Conservation (phyloP, 1,140 invertebrate species). For the Lepidotrigona ventralis region DNA sequence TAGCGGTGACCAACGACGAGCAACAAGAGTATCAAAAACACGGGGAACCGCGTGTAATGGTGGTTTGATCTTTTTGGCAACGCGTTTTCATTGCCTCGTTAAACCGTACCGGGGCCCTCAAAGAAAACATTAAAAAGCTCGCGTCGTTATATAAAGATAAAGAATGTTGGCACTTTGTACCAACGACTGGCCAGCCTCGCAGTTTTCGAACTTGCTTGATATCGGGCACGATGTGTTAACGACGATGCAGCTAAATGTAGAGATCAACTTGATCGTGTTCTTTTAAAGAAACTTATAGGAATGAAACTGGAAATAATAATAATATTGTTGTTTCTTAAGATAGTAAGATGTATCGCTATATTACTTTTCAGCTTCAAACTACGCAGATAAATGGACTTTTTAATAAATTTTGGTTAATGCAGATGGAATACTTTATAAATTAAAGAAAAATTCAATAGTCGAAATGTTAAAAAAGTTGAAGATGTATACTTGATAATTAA, state of each 20-base stretch:
- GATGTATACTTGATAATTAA: too few species aligned
- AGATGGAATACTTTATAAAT: too few species aligned
- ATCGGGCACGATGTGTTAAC: neutral
- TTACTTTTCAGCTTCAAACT: too few species aligned
- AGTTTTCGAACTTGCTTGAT: neutral
- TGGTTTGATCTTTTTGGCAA: constrained; percentile 60
- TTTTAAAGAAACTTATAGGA: neutral
- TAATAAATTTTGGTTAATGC: too few species aligned
- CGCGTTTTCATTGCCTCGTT: constrained; percentile 53
- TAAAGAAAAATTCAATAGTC: too few species aligned
- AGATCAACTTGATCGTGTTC: neutral
- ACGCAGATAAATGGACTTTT: too few species aligned
- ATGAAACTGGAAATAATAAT: neutral
- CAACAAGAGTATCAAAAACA: constrained; percentile 28
- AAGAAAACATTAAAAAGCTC: constrained; percentile 37
- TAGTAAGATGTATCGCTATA: too few species aligned
- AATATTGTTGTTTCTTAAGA: too few species aligned
- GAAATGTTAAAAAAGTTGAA: too few species aligned
- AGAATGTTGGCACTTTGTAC: constrained; percentile 41
- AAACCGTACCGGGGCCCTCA: constrained; percentile 45
- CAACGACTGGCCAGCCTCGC: neutral
- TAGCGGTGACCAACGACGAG: neutral
- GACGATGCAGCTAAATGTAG: neutral
- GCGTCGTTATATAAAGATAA: constrained; percentile 52
- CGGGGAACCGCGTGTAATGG: constrained; percentile 32